Percentiles rank a stretch among this genome's conserved stretches.
phyloP scores from a whole-genome alignment of 2,113 vertebrate species.

The Alethe castanea region DNA sequence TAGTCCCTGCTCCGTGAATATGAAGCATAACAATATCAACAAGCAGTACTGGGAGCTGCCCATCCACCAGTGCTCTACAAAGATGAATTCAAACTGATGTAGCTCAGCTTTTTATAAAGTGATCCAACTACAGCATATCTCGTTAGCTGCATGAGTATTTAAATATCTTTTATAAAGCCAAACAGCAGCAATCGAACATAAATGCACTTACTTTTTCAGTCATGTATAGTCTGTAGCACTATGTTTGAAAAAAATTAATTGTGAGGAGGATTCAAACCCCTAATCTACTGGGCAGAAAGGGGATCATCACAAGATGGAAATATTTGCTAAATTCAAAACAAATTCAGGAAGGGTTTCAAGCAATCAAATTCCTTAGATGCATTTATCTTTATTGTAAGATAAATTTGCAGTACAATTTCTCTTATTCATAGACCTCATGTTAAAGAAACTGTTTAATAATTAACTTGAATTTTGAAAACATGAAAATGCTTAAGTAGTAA shows the following conservation, averaged over 20 bases:
- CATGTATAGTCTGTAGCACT: background rate
- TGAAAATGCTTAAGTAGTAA: background rate
- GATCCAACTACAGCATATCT: background rate
- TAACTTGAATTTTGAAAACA: background rate
- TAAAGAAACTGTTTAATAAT: background rate
- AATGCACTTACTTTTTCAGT: background rate
- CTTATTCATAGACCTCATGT: background rate
- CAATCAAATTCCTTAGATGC: background rate
- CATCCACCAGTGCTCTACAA: background rate
- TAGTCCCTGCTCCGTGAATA: background rate
- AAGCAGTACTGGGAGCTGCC: background rate
- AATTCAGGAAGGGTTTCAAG: background rate
- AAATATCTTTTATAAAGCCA: background rate
- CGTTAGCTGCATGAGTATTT: background rate
- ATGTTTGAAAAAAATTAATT: background rate
- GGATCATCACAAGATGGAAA: background rate
- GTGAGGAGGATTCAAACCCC: background rate
- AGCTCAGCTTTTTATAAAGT: background rate
- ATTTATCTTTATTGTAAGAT: background rate
- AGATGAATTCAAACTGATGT: background rate
- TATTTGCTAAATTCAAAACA: background rate
- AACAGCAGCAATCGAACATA: background rate
- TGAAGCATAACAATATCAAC: background rate
- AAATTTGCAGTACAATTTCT: background rate
- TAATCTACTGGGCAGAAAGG: background rate